These are phyloP conservation scores for Pomacea canaliculata DNA, from an alignment of 2,888 invertebrate species.

Conservation along the genomic window DNA sequence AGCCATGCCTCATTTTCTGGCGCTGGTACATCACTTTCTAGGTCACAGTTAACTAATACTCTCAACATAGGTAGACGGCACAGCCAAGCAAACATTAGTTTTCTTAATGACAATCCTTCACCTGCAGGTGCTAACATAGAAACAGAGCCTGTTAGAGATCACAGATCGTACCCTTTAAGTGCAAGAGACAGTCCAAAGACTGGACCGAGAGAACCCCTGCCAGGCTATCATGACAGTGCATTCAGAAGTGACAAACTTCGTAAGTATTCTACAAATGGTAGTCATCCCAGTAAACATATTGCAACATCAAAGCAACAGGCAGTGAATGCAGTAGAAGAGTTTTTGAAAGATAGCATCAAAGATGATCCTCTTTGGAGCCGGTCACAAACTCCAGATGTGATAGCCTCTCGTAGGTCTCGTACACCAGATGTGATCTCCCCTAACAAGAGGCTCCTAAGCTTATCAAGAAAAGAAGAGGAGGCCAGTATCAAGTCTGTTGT, in stretches of 20 bases:
- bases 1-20: no score
- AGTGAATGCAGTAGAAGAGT: no score
- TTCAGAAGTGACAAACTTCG: no score
- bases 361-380: background rate
- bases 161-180: background rate
- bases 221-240: background rate
- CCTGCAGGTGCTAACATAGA: no score
- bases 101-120: no score
- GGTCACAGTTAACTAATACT: no score
- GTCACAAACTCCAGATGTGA: conserved; percentile 1
- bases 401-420: background rate
- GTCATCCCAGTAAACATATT: no score
- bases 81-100: no score
- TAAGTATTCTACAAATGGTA: no score
- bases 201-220: background rate
- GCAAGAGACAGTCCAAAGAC: background rate
- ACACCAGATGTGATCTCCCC: background rate
- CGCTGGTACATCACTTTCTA: no score
- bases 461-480: background rate
- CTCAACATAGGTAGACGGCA: no score
- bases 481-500: background rate
- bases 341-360: background rate
- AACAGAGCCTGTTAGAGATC: background rate
- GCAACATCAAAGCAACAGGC: no score
- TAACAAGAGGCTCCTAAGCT: background rate